Base-by-base conservation (phyloP, 2,113 vertebrate species). In the Nerophis ophidion region DNA sequence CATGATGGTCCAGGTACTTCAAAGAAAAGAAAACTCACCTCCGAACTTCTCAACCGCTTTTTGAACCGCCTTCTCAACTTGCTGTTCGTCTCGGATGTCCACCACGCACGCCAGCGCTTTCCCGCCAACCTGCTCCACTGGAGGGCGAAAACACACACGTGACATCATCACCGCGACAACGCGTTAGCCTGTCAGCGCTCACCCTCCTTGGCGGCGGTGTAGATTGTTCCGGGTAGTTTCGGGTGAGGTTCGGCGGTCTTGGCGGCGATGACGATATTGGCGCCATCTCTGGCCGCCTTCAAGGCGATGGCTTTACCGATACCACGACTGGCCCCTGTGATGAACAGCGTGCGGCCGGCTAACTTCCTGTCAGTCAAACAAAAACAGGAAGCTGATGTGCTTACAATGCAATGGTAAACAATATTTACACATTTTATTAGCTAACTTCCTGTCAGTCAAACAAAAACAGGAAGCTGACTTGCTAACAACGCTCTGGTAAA, bases 221-320 rank as follows among this genome's bases (percentile, higher is more conserved):
- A 98, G 76, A 99, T 96, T 26, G 95, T 99, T 34, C 96, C 97
- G 0, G 92, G 89, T 14, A 99, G 93, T 52, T 90, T 96, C 2
- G 92, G 93, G 77, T 98, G 95, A 0, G 88, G 68, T 6, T 94
- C 88, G 0, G 92, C 86, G 0, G 96, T 98, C 83, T 98, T 99
- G 10, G 96, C 95, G 15, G 97, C 97, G 60, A 99, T 89, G 49
- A 99, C 91, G 16, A 98, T 72, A 68, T 98, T 99, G 46, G 97
- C 97, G 51, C 97, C 97, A 35, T 99, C 97, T 60, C 79, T 91
- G 19, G 97, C 96, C 34, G 95, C 97, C 81, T 99, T 99, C 79
- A 99, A 77, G 6, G 95, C 97, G 66, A 98, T 98, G 54, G 94
- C 95, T 79, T 98, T 98, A 15, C 97, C 96, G 40, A 99, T 98